phyloP scores from a whole-genome alignment of 2,797 vertebrate species.

The Molossus alvarezi region DNA sequence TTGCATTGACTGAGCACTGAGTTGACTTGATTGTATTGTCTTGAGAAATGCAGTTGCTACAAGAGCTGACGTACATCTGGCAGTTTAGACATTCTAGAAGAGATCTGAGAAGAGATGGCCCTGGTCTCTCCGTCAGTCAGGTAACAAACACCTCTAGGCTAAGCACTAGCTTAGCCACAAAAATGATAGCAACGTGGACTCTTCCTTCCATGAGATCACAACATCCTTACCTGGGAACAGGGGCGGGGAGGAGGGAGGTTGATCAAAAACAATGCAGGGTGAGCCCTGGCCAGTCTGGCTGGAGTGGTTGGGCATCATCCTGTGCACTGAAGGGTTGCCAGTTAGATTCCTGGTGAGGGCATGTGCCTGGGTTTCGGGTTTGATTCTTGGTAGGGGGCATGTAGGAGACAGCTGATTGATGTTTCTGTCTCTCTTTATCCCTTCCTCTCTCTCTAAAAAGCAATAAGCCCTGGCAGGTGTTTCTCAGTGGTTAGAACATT shows the following conservation, averaged over 20 bases:
- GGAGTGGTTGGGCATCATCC: no score
- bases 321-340: no score
- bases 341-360: no score
- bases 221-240: background rate
- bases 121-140: background rate
- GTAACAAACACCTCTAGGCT: background rate
- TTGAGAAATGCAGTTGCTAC: conserved; percentile 25
- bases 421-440: no score
- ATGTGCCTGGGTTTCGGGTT: no score
- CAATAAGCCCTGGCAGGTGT: no score
- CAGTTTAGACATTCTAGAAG: conserved; percentile 53
- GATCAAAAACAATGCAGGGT: background rate
- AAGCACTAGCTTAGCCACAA: conserved; percentile 41
- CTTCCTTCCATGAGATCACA: conserved; percentile 17
- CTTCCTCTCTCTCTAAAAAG: no score
- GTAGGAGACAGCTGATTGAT: no score
- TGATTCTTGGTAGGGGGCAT: no score
- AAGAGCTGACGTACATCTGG: conserved; percentile 13
- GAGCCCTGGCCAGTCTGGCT: no score
- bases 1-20: background rate
- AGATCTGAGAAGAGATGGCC: conserved; percentile 11
- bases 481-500: no score
- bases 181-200: background rate
- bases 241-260: background rate
- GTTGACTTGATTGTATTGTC: background rate